Evolutionary conservation across 2,113 vertebrate species (phyloP), one percentile per base, ranked within the genome.

Genomic region (Sterna hirundo): DNA sequence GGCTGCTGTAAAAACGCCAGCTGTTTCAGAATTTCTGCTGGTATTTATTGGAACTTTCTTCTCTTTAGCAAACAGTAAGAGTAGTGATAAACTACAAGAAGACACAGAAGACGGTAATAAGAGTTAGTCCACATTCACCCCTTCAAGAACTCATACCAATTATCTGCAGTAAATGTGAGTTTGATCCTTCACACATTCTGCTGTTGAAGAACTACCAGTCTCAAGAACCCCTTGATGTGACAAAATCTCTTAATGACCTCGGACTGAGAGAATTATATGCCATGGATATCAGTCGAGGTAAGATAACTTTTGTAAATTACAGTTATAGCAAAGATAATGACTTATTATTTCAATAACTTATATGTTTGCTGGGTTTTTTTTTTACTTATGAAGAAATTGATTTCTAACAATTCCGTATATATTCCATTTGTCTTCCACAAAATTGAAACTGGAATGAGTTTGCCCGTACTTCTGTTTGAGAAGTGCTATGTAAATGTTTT

Each of bases 141-240:
- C 98, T 99, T 92, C 97, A 98, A 94, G 98, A 99, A 9, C 98
- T 99, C 38, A 65, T 98, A 44, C 98, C 99, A 19, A 93, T 98
- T 57, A 99, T 99, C 87, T 99, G 99, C 94, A 99, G 98, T 89
- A 99, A 99, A 98, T 99, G 99, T 98, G 99, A 99, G 94, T 99
- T 99, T 97, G 98, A 99, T 93, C 96, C 97, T 9, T 97, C 96
- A 42, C 98, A 98, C 32, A 99, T 99, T 6, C 86, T 99, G 62
- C 92, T 99, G 40, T 78, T 99, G 95, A 99, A 98, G 97, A 99
- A 98, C 54, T 98, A 98, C 84, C 98, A 98, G n/a, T 99, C 98
- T 75, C 98, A 98, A 93, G 98, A 98, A 71, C 97, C 98, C 23
- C 97, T 99, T 70, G 99, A 99, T 95, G 79, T 99, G 97, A 98